Percentiles rank a stretch among this genome's conserved stretches.
These are phyloP conservation scores for Hoplodrina ambigua DNA, from an alignment of 2,888 invertebrate genomes.

Conservation along the genomic window DNA sequence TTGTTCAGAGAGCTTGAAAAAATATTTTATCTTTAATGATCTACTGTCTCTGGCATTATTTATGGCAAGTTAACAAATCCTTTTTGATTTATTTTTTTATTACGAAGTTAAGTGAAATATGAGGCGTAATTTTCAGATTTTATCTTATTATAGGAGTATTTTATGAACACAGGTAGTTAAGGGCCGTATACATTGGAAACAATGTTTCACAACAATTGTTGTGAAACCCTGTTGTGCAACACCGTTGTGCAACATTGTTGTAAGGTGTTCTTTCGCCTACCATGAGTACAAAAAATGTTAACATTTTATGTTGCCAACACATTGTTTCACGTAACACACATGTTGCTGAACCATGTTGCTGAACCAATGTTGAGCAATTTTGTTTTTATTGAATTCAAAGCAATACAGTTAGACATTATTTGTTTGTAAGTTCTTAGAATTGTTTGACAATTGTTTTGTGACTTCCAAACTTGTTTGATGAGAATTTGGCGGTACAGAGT, in stretches of 20 bases:
- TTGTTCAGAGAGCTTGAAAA: conserved; percentile 11
- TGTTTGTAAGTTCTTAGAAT: not conserved
- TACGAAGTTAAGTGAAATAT: conserved; percentile 15
- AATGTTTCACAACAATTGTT: not conserved
- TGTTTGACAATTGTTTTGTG: not conserved
- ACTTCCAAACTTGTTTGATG: conserved; percentile 21
- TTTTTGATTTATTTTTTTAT: conserved; percentile 41
- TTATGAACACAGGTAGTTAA: not conserved
- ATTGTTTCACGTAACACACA: not conserved
- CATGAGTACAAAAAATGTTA: not conserved
- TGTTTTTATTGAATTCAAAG: not conserved
- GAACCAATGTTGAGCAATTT: not conserved
- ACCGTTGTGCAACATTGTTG: not conserved
- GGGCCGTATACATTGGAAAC: not conserved
- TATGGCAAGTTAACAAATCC: conserved; percentile 25
- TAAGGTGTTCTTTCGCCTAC: not conserved
- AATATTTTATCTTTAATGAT: conserved; percentile 22
- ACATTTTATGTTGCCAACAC: not conserved
- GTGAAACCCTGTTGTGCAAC: too few relatives aligned
- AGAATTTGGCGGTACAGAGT: conserved; percentile 12
- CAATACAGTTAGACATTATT: too few relatives aligned
- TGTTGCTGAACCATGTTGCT: not conserved
- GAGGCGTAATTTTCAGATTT: not conserved
- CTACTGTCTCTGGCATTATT: conserved; percentile 34
- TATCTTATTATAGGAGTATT: conserved; percentile 9